A percentile compares a stretch with the other conserved stretches of the same genome.
Evolutionary conservation across 2,888 invertebrate species (phyloP).

Genomic region (Volucella bombylans): DNA sequence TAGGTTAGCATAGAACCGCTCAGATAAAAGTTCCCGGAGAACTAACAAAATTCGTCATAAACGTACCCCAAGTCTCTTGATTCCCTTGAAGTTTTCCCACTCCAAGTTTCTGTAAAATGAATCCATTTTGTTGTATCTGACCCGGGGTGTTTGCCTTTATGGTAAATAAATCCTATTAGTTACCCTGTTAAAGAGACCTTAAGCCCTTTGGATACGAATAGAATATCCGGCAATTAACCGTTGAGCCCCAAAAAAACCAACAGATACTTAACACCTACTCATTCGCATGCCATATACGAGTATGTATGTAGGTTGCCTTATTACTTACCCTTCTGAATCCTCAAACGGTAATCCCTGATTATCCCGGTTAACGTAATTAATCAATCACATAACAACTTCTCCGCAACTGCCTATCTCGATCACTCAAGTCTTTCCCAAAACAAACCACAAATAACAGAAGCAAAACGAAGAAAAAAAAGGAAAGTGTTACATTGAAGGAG

Average conservation of each 20-base stretch:
- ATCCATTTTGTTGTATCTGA: too few species aligned
- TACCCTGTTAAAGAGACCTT: too few species aligned
- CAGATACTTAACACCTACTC: conserved; percentile 9
- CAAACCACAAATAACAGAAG: not conserved
- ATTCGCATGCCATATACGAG: not conserved
- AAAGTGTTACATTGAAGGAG: not conserved
- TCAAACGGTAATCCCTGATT: conserved; percentile 17
- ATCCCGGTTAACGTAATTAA: conserved; percentile 12
- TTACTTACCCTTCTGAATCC: not conserved
- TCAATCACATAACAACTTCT: conserved; percentile 5
- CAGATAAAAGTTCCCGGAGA: too few species aligned
- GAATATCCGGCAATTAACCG: not conserved
- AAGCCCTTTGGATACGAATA: not conserved
- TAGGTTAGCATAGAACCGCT: too few species aligned
- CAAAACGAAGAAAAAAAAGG: too few species aligned
- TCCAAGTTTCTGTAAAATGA: too few species aligned
- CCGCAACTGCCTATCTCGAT: not conserved
- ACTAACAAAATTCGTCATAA: too few species aligned
- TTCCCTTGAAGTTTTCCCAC: too few species aligned
- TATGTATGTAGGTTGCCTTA: not conserved
- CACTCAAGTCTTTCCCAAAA: not conserved
- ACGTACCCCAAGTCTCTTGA: too few species aligned
- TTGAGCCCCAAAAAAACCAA: not conserved
- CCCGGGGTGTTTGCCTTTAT: too few species aligned
- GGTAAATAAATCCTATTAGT: too few species aligned